Evolutionary conservation across 30 jellyfish, hydroid and myxozoan species (phyloP).

Genomic region (Turritopsis rubra): DNA sequence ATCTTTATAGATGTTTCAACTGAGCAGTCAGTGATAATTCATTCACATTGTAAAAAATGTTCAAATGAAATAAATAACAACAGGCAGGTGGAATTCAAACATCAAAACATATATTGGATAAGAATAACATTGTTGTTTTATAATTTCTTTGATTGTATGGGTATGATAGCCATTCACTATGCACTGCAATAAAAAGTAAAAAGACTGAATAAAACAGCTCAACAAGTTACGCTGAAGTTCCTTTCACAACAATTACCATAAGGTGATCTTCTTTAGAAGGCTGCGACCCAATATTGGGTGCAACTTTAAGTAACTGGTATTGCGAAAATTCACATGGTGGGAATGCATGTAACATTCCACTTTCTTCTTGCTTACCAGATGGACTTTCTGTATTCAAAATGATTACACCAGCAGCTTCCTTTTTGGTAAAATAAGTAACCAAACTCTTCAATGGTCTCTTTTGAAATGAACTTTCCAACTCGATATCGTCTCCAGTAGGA

Average conservation of each 20-base stretch:
- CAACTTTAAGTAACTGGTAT: constrained; percentile 88
- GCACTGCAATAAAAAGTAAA: neutral
- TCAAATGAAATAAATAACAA: neutral
- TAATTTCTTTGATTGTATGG: neutral
- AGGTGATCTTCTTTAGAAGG: constrained; percentile 96
- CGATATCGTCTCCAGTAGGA: constrained; percentile 93
- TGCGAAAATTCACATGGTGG: constrained; percentile 98
- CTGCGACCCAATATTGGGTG: constrained; percentile 90
- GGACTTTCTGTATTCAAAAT: constrained; percentile 63
- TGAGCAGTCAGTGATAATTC: neutral
- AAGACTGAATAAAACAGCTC: neutral
- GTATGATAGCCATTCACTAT: neutral
- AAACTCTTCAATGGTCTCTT: constrained; percentile 85
- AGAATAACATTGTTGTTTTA: neutral
- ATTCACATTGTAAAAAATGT: neutral
- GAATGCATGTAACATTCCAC: constrained; percentile 95
- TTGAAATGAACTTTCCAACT: constrained; percentile 60
- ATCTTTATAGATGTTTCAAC: neutral
- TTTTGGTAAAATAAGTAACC: constrained; percentile 81
- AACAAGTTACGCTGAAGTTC: constrained; percentile 32
- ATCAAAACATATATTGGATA: neutral
- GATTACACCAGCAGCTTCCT: constrained; percentile 98
- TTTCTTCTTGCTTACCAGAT: constrained; percentile 69
- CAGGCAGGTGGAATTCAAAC: neutral
- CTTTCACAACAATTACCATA: constrained; percentile 86